Evolutionary conservation across 2,888 invertebrate species (phyloP).

Genomic region (Itoplectis maculator): DNA sequence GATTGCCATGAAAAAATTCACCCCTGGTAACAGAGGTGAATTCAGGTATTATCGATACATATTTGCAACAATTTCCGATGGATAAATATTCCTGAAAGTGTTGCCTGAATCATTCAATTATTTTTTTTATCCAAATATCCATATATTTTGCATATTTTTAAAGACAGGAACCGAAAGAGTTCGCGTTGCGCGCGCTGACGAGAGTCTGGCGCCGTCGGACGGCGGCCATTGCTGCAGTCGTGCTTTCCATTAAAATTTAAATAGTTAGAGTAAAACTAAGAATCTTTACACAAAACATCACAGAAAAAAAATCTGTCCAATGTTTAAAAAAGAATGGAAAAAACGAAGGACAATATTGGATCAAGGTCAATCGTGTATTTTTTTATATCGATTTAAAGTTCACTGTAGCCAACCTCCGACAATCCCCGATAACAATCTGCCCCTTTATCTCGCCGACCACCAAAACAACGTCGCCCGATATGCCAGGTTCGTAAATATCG

Average conservation of each 20-base stretch:
- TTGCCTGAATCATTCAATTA: neutral
- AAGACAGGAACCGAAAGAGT: neutral
- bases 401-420: neutral
- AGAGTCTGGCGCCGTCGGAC: constrained; percentile 68
- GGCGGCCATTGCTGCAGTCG: constrained; percentile 66
- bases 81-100: neutral
- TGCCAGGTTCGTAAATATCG: neutral
- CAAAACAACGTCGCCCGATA: neutral
- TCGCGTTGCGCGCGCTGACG: neutral
- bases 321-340: neutral
- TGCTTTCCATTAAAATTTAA: constrained; percentile 24
- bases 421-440: neutral
- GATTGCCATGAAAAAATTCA: too few species aligned
- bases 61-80: neutral
- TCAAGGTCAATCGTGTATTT: neutral
- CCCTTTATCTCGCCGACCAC: neutral
- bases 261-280: neutral
- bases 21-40: too few species aligned
- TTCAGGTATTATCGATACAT: neutral
- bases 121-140: neutral
- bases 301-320: neutral
- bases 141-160: neutral
- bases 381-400: neutral
- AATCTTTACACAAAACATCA: neutral
- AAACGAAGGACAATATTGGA: too few species aligned